Conservation (phyloP, 2,113 vertebrate genomes). For the Ochotona princeps region DNA sequence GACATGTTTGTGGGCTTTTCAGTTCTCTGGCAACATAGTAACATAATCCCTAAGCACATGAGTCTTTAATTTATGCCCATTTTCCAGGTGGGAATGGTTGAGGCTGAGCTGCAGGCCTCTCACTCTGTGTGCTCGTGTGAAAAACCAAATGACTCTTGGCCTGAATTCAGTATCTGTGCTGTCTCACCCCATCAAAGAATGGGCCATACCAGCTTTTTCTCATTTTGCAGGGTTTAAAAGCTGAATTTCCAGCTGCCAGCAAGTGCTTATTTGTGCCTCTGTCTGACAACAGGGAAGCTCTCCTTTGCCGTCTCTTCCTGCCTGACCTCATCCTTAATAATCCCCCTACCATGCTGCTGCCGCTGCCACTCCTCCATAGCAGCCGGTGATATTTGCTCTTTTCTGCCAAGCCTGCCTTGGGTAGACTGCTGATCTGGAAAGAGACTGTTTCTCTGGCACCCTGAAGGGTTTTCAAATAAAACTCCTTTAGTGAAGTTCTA, state of each 20-base stretch:
- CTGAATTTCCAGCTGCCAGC: conserved; percentile 44
- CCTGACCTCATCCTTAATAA: conserved; percentile 56
- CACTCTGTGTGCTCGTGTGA: background rate
- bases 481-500: conserved; percentile 62
- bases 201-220: background rate
- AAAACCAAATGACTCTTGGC: background rate
- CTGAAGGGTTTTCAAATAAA: conserved; percentile 72
- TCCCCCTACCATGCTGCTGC: background rate
- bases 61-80: background rate
- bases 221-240: conserved; percentile 39
- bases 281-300: conserved; percentile 51
- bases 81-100: background rate
- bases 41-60: background rate
- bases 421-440: conserved; percentile 57
- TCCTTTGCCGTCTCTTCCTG: conserved; percentile 37
- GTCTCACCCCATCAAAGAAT: background rate
- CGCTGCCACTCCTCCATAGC: background rate
- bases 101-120: background rate
- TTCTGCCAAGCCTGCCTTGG: background rate
- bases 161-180: background rate
- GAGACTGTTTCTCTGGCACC: conserved; percentile 56
- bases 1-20: background rate
- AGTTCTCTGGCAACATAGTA: background rate
- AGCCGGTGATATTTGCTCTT: conserved; percentile 40
- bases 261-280: conserved; percentile 59